These are phyloP conservation scores for Sylvietta virens DNA, from an alignment of 2,113 vertebrate species.

Conservation along the genomic window DNA sequence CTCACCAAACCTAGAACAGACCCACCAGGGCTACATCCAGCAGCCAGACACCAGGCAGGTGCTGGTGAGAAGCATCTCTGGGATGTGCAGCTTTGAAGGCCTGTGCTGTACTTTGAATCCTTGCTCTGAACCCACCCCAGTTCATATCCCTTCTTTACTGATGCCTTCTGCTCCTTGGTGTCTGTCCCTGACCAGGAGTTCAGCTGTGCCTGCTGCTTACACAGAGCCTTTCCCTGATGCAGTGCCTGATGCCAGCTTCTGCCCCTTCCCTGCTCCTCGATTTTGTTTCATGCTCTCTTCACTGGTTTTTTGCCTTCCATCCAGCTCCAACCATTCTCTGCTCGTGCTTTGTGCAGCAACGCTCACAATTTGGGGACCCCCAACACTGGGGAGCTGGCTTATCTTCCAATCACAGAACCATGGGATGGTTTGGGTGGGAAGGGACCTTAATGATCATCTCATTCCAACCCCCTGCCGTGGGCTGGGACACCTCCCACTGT, in stretches of 20 bases:
- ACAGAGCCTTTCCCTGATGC: rapidly evolving
- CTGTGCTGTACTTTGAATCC: background rate
- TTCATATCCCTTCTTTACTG: background rate
- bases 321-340: background rate
- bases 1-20: background rate
- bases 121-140: background rate
- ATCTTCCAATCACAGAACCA: background rate
- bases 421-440: background rate
- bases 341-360: background rate
- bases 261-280: background rate
- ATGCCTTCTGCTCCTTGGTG: background rate
- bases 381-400: background rate
- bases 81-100: background rate
- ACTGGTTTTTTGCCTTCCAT: background rate
- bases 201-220: background rate
- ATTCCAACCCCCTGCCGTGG: background rate
- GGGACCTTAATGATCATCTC: background rate
- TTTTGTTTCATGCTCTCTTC: background rate
- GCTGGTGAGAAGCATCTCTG: background rate
- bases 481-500: background rate
- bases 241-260: background rate
- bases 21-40: background rate
- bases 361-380: background rate
- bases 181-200: background rate
- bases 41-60: background rate